Evolutionary conservation across 2,113 vertebrate genomes (phyloP).

Genomic region (Oenanthe oenanthe): DNA sequence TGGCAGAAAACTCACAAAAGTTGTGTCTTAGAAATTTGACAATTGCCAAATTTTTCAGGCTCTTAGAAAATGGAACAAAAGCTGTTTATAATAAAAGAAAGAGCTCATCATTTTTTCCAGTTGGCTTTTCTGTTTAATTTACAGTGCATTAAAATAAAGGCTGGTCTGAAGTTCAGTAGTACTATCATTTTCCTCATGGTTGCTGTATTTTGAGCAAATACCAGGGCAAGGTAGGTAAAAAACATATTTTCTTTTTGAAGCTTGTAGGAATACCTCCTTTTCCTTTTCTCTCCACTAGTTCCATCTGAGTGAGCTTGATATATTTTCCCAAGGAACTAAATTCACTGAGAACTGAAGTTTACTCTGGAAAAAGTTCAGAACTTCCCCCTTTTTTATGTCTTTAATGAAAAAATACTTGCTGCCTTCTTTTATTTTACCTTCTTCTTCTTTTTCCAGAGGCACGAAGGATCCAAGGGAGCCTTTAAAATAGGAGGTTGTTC

Average conservation of each 20-base stretch:
- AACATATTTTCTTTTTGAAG: neutral
- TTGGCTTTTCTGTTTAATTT: conserved; percentile 10
- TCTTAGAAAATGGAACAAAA: neutral
- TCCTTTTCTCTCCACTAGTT: neutral
- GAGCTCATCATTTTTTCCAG: neutral
- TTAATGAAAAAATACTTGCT: neutral
- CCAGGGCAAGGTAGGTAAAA: neutral
- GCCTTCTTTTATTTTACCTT: neutral
- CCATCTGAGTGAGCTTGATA: neutral
- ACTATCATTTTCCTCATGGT: neutral
- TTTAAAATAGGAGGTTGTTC: neutral
- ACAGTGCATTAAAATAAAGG: neutral
- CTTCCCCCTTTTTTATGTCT: neutral
- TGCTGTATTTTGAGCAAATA: neutral
- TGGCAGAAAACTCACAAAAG: neutral
- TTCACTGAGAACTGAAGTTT: neutral
- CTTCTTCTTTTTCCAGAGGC: neutral
- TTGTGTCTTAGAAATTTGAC: neutral
- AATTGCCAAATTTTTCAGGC: neutral
- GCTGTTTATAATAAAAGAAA: neutral
- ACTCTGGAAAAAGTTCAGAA: neutral
- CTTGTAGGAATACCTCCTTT: neutral
- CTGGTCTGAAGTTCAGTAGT: neutral
- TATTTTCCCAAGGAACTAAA: conserved; percentile 5
- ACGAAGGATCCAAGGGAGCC: neutral